These are phyloP conservation scores for Venustoraphidia nigricollis DNA, from an alignment of 2,888 invertebrate species.

Conservation along the genomic window DNA sequence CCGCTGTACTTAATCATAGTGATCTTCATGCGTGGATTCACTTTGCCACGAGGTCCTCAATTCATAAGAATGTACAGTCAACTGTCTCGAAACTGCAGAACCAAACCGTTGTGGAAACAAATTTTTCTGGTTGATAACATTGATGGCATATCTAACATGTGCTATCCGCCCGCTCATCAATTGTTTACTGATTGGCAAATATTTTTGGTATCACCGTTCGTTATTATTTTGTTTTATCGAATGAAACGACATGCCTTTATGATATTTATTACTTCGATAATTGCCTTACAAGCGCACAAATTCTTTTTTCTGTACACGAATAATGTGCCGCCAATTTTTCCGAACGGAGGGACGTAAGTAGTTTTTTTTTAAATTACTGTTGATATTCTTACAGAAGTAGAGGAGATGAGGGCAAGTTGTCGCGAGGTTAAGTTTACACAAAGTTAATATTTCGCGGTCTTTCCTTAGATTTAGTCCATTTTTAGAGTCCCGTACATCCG, in stretches of 20 bases:
- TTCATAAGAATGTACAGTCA: not conserved
- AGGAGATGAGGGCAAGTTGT: too few relatives aligned
- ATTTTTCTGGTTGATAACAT: not conserved
- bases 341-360: conserved; percentile 6
- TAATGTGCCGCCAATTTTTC: conserved; percentile 2
- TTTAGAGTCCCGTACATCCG: too few relatives aligned
- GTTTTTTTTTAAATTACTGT: too few relatives aligned
- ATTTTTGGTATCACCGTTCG: conserved; percentile 6
- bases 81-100: not conserved
- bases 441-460: too few relatives aligned
- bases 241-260: not conserved
- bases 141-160: conserved; percentile 4
- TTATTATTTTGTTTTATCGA: conserved; percentile 6
- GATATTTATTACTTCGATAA: not conserved
- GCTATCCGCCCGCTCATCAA: conserved; percentile 7
- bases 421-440: too few relatives aligned
- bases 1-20: not conserved
- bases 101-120: not conserved
- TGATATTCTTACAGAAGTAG: too few relatives aligned
- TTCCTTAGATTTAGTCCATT: too few relatives aligned
- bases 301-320: conserved; percentile 3
- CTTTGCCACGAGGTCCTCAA: too few relatives aligned
- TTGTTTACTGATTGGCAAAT: conserved; percentile 8
- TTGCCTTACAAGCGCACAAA: not conserved
- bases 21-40: not conserved